Evolutionary conservation across 2,113 vertebrate species (phyloP), one percentile per base, ranked within the genome.

Genomic region (Saguinus midas): DNA sequence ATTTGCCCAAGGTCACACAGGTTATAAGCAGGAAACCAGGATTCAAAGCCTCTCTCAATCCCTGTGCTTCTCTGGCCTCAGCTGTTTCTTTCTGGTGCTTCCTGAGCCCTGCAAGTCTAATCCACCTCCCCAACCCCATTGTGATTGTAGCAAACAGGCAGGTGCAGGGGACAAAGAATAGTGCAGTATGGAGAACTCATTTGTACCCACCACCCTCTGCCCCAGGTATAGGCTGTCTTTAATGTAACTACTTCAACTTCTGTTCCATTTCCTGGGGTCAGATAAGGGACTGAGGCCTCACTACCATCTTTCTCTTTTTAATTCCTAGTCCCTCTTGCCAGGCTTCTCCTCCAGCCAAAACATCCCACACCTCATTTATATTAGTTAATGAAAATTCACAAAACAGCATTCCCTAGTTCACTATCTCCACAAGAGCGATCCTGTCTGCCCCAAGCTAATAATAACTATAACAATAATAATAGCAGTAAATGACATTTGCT

Each of bases 151-250:
- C 57, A 57, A 45, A 83, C 16, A 55, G 40, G 37, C 3, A 32
- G 52, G 3, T n/a, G 1, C 9, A 86, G 70, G 20, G 20, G 21
- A 11, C 25, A 68, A 75, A 48, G 25, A 61, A 14, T 0, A 43
- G 25, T 1, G 4, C 48, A 13, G 17, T 5, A 3, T 0, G 2
- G 18, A 29, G 45, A 73, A 58, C 23, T 40, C 61, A n/a, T 5
- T 2, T 21, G 1, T 10, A 4, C 27, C 16, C 9, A 11, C 23
- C 8, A 9, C 5, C 43, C 43, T 37, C 75, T 35, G 50, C 48
- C 70, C 52, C 21, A 27, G 9, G 43, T 1, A 37, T 10, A 37
- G 11, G 16, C 85, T 84, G 16, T 57, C 17, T 92, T 79, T 37
- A 50, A 52, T 3, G 2, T 13, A 72, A 66, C 1, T 64, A 13